phyloP scores from a whole-genome alignment of 1,140 invertebrate species.

The Calliopsis andreniformis region DNA sequence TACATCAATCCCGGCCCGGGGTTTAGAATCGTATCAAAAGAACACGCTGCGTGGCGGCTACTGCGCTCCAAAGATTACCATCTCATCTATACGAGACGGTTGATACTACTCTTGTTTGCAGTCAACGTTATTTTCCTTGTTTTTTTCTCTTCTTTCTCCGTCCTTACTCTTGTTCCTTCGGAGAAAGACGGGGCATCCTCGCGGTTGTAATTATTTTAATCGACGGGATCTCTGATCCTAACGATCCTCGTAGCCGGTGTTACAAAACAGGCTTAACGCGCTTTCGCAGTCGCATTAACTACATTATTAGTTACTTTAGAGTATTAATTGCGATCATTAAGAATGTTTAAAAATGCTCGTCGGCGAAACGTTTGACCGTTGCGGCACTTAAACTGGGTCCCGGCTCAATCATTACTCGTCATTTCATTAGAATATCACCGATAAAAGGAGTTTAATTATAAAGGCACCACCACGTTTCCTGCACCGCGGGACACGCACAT shows the following conservation, averaged over 20 bases:
- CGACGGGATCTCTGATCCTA: constrained; percentile 32
- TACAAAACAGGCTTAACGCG: constrained; percentile 13
- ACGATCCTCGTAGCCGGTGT: constrained; percentile 19
- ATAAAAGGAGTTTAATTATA: constrained; percentile 79
- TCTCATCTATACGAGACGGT: constrained; percentile 19
- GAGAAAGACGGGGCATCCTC: constrained; percentile 4
- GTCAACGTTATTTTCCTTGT: background rate
- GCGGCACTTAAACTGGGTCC: constrained; percentile 20
- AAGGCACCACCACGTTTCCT: constrained; percentile 73
- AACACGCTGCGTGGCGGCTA: constrained; percentile 38
- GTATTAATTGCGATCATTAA: background rate
- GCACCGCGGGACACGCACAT: constrained; percentile 59
- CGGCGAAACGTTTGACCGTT: constrained; percentile 27
- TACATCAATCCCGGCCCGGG: constrained; percentile 57
- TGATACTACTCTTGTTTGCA: constrained; percentile 26
- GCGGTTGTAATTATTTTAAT: constrained; percentile 50
- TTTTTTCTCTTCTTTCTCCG: no score
- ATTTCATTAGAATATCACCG: constrained; percentile 78
- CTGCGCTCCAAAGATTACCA: constrained; percentile 33
- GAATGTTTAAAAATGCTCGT: background rate
- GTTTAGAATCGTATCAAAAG: constrained; percentile 50
- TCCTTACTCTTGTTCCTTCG: no score
- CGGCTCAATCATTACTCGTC: constrained; percentile 72
- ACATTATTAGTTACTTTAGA: background rate
- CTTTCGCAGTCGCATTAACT: background rate